phyloP scores from a whole-genome alignment of 2,113 vertebrate genomes.

The Caranx melampygus region DNA sequence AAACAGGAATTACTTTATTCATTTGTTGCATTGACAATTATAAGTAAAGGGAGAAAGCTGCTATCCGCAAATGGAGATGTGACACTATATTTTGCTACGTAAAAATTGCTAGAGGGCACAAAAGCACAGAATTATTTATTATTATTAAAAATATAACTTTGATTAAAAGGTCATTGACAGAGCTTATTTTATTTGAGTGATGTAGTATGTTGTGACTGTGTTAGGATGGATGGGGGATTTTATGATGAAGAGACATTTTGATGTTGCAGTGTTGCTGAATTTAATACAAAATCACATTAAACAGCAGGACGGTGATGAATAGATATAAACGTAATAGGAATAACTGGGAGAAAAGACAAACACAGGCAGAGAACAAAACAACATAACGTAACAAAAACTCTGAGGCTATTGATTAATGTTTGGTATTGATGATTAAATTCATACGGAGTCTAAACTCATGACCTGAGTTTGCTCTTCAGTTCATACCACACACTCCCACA shows the following conservation, averaged over 20 bases:
- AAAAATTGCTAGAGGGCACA: conserved; percentile 89
- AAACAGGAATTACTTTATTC: conserved; percentile 66
- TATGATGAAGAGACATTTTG: neutral
- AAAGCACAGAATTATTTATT: conserved; percentile 88
- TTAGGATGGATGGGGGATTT: conserved; percentile 75
- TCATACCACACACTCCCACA: too few relatives aligned
- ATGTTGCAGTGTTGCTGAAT: conserved; percentile 8
- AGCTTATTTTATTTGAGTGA: conserved; percentile 88
- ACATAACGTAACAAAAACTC: neutral
- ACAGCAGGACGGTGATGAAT: neutral
- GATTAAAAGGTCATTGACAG: conserved; percentile 85
- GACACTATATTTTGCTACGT: conserved; percentile 92
- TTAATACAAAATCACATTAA: conserved; percentile 11
- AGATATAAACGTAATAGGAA: neutral
- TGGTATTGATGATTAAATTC: neutral
- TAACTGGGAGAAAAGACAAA: neutral
- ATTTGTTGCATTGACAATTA: conserved; percentile 81
- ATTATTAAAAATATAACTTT: conserved; percentile 72
- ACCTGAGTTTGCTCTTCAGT: too few relatives aligned
- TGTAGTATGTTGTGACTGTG: conserved; percentile 87
- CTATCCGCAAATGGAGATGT: conserved; percentile 74
- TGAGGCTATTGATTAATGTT: neutral
- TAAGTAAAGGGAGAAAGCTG: conserved; percentile 81
- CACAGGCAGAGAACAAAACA: neutral
- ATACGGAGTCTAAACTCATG: neutral